phyloP scores from a whole-genome alignment of 2,888 invertebrate genomes.

The Oscheius onirici region DNA sequence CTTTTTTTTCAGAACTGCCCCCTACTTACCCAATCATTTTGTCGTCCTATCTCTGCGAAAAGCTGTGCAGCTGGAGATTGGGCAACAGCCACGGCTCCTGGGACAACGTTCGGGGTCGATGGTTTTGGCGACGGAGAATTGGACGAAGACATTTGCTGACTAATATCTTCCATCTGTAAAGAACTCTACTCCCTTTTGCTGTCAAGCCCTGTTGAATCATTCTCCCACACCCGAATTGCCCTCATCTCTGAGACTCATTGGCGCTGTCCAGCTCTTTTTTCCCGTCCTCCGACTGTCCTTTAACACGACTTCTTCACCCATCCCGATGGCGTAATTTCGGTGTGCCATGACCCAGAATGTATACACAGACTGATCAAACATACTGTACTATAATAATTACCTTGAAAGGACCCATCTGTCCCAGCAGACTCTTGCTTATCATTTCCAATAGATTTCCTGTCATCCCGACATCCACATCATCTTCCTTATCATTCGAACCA shows the following conservation, averaged over 20 bases:
- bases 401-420: conserved; percentile 31
- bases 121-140: conserved; percentile 39
- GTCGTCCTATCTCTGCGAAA: conserved; percentile 54
- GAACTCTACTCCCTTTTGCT: not conserved
- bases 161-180: conserved; percentile 20
- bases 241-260: not conserved
- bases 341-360: not conserved
- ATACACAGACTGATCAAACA: conserved; percentile 18
- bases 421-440: conserved; percentile 39
- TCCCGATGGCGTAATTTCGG: too few species aligned
- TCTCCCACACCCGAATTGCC: not conserved
- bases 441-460: conserved; percentile 35
- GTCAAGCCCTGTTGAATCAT: not conserved
- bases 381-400: conserved; percentile 15
- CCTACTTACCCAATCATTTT: not conserved
- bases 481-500: conserved; percentile 32
- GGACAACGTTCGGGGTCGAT: conserved; percentile 38
- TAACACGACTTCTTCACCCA: too few species aligned
- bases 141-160: not conserved
- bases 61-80: conserved; percentile 67
- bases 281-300: too few species aligned
- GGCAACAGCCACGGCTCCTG: conserved; percentile 69
- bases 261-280: not conserved
- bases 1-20: not conserved
- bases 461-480: conserved; percentile 29